Conservation (phyloP, 2,113 vertebrate genomes). For the Arizona elegans region DNA sequence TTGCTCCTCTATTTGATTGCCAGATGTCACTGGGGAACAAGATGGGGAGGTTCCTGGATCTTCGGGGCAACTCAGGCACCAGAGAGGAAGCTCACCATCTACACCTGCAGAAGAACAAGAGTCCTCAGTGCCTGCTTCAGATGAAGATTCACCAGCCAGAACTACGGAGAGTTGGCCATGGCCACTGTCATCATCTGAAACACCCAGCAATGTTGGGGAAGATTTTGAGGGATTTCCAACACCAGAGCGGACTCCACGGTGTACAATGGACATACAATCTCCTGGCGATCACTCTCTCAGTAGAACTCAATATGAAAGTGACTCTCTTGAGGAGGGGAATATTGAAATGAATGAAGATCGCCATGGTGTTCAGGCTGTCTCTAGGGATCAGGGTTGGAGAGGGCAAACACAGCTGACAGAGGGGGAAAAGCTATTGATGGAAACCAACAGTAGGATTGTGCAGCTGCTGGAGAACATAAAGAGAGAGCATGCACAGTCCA, state of each 20-base stretch:
- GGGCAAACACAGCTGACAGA: slow-evolving; percentile 70
- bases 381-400: slow-evolving; percentile 73
- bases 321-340: slow-evolving; percentile 72
- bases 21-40: slow-evolving; percentile 74
- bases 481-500: slow-evolving; percentile 72
- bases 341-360: slow-evolving; percentile 68
- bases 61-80: slow-evolving; percentile 66
- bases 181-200: slow-evolving; percentile 69
- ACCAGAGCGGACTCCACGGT: slow-evolving; percentile 66
- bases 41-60: slow-evolving; percentile 73
- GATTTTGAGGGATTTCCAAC: slow-evolving; percentile 74
- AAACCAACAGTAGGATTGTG: slow-evolving; percentile 74
- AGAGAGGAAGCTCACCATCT: slow-evolving; percentile 68
- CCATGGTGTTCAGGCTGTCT: slow-evolving; percentile 70
- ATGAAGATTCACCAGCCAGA: slow-evolving; percentile 69
- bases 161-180: slow-evolving; percentile 73
- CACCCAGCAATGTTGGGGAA: slow-evolving; percentile 70
- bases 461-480: slow-evolving; percentile 73
- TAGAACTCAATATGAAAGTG: slow-evolving; percentile 74
- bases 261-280: slow-evolving; percentile 69
- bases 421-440: slow-evolving; percentile 70
- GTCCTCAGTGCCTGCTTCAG: slow-evolving; percentile 68
- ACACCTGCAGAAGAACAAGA: slow-evolving; percentile 69
- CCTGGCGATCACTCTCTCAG: slow-evolving; percentile 68
- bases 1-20: slow-evolving; percentile 75